These are phyloP conservation scores for Apantesis nais DNA, from an alignment of 2,888 invertebrate genomes.

Conservation along the genomic window DNA sequence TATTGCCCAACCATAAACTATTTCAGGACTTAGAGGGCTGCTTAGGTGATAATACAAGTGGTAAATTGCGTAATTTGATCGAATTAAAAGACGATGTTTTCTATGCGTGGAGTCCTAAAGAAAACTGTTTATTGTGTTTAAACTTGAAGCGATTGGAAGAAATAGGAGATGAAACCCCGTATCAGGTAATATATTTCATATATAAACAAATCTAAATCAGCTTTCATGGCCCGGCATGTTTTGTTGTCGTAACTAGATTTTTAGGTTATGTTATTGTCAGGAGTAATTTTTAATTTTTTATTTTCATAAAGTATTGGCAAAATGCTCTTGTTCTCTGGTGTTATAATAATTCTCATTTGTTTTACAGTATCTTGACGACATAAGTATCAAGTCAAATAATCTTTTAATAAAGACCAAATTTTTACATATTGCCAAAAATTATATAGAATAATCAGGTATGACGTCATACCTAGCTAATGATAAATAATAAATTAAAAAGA, in stretches of 20 bases:
- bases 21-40: constrained; percentile 86
- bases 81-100: constrained; percentile 88
- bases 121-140: constrained; percentile 87
- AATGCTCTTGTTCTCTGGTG: background rate
- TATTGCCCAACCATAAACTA: constrained; percentile 86
- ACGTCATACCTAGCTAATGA: too few relatives aligned
- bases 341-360: background rate
- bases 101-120: constrained; percentile 88
- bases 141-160: constrained; percentile 84
- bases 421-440: too few relatives aligned
- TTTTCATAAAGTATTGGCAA: background rate
- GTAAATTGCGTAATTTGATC: constrained; percentile 87
- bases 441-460: too few relatives aligned
- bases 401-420: background rate
- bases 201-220: background rate
- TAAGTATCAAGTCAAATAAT: background rate
- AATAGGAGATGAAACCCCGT: constrained; percentile 80
- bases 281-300: background rate
- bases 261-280: constrained; percentile 44
- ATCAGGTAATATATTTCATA: constrained; percentile 82
- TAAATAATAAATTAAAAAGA: too few relatives aligned
- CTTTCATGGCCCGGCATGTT: constrained; percentile 35
- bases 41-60: constrained; percentile 79
- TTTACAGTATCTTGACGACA: background rate
- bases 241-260: constrained; percentile 56